A percentile compares a stretch with the other conserved stretches of the same genome.
phyloP scores from a whole-genome alignment of 2,888 invertebrate genomes.

The Eulithis testata region DNA sequence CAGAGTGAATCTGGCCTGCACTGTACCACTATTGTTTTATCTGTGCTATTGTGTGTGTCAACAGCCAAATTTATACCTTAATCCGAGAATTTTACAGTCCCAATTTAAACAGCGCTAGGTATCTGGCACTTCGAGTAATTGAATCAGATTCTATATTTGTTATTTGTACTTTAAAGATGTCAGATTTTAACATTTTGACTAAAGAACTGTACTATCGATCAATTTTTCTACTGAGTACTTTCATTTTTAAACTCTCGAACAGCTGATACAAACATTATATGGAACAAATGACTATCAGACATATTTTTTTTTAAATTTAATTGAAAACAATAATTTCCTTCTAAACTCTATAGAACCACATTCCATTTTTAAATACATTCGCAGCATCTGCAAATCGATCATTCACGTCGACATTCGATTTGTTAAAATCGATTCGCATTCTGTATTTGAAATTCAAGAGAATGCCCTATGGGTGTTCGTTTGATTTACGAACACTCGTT shows the following conservation, averaged over 20 bases:
- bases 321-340: background rate
- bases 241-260: too few species aligned
- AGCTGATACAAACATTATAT: too few species aligned
- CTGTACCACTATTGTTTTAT: background rate
- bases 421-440: slow-evolving; percentile 49
- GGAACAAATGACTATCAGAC: too few species aligned
- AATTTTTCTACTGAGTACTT: too few species aligned
- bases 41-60: slow-evolving; percentile 10
- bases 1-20: slow-evolving; percentile 2
- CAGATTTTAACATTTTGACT: too few species aligned
- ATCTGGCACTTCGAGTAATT: slow-evolving; percentile 12
- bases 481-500: slow-evolving; percentile 79
- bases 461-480: slow-evolving; percentile 75
- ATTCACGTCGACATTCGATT: slow-evolving; percentile 59
- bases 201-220: too few species aligned
- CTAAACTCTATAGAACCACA: slow-evolving; percentile 14
- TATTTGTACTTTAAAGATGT: background rate
- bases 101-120: slow-evolving; percentile 4
- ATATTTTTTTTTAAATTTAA: too few species aligned
- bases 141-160: slow-evolving; percentile 6
- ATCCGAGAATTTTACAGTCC: slow-evolving; percentile 18
- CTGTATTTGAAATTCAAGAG: slow-evolving; percentile 60
- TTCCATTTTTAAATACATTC: slow-evolving; percentile 33
- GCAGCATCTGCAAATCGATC: slow-evolving; percentile 59
- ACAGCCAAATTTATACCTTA: slow-evolving; percentile 40